A percentile compares a stretch with the other conserved stretches of the same genome.
phyloP scores from a whole-genome alignment of 2,797 vertebrate species.

The Heliangelus exortis region DNA sequence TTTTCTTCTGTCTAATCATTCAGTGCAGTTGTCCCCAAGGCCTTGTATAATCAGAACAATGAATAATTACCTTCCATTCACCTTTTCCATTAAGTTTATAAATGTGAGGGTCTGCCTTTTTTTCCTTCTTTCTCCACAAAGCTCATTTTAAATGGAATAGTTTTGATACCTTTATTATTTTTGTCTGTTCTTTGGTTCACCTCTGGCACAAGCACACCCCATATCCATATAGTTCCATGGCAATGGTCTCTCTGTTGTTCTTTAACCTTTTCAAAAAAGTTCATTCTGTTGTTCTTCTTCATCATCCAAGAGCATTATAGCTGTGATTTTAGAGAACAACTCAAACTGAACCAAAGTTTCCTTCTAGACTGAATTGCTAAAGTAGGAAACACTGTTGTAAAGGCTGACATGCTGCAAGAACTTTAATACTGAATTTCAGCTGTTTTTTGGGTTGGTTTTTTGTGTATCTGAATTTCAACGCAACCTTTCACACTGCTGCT shows the following conservation, averaged over 20 bases:
- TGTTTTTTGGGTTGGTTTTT: background rate
- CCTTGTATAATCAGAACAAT: conserved; percentile 28
- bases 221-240: background rate
- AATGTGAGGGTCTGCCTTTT: background rate
- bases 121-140: background rate
- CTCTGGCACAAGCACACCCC: background rate
- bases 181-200: background rate
- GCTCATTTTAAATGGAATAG: background rate
- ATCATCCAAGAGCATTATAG: background rate
- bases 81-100: conserved; percentile 45
- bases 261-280: background rate
- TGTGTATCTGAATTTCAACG: background rate
- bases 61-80: conserved; percentile 39
- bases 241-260: background rate
- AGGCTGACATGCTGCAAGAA: background rate
- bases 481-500: background rate
- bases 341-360: background rate
- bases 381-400: background rate
- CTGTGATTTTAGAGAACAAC: background rate
- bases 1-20: conserved; percentile 32
- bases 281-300: background rate
- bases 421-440: background rate
- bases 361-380: background rate
- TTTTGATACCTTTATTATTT: background rate
- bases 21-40: conserved; percentile 22